phyloP scores from a whole-genome alignment of 2,888 invertebrate species.

The Lutraria lutraria region DNA sequence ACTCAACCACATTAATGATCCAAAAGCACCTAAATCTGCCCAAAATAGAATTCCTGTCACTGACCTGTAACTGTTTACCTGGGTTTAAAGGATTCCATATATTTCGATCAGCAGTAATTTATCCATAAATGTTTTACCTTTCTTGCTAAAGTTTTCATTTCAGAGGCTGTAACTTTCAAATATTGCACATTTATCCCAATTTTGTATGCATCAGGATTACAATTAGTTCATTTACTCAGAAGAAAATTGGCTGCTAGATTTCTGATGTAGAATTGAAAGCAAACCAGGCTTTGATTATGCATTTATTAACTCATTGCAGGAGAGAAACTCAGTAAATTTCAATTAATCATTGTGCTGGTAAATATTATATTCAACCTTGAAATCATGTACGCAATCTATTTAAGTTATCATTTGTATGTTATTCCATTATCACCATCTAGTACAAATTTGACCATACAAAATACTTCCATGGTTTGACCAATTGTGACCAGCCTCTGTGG shows the following conservation, averaged over 20 bases:
- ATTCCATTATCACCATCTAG: not conserved
- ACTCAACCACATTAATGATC: conserved; percentile 32
- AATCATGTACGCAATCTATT: not conserved
- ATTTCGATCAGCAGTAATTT: not conserved
- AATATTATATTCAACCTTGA: not conserved
- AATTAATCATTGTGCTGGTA: not conserved
- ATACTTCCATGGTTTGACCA: not conserved
- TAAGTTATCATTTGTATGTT: not conserved
- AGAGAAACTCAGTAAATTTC: conserved; percentile 4
- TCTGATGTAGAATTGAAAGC: not conserved
- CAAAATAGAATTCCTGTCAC: conserved; percentile 14
- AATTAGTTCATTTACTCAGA: not conserved
- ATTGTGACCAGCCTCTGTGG: too few species aligned
- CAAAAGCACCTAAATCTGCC: conserved; percentile 39
- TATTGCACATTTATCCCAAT: not conserved
- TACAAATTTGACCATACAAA: not conserved
- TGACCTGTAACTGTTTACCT: conserved; percentile 31
- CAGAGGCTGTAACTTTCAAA: not conserved
- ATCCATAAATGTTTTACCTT: not conserved
- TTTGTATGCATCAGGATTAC: not conserved
- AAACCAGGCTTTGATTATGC: not conserved
- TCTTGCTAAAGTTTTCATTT: too few species aligned
- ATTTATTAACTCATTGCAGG: not conserved
- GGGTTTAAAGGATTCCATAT: not conserved
- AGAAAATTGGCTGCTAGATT: not conserved